Evolutionary conservation across 2,113 vertebrate species (phyloP), one percentile per base, ranked within the genome.

Genomic region (Theristicus caerulescens): DNA sequence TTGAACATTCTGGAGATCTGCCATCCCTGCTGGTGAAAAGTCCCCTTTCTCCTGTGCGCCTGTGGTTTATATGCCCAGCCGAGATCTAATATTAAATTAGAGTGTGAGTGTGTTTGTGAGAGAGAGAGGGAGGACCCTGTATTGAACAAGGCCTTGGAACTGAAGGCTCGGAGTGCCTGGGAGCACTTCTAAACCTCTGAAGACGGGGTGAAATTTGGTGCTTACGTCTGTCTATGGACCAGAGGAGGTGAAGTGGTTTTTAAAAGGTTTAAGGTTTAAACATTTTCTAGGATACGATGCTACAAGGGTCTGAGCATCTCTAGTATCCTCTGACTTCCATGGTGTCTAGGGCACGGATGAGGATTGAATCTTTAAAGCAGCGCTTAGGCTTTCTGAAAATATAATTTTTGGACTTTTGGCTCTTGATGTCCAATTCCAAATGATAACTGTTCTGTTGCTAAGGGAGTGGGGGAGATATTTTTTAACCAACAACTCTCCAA

Each of bases 1-100:
- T 96, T 95, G 93, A 94, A 87, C 95, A 31, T 54, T 76, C 93
- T 97, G 96, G 96, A 96, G 92, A 91, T 82, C 80, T 92, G 97
- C 96, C 97, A 94, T 97, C 72, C 93, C 38, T 57, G 69, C 91
- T 92, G 93, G 61, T 94, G 91, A 76, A 69, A 93, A 93, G 92
- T 91, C 93, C 42, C 57, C n/a, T 36, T 85, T 94, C 90, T 86
- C 83, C 94, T 94, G 36, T 82, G 79, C 42, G 80, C 73, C 92
- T 86, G 64, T 42, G 92, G 95, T 96, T 96, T 78, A 17, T 51
- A 12, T 44, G 57, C 73, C 40, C 52, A 8, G 76, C 62, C 71
- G 8, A 93, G 71, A 65, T 70, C 46, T 82, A 51, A 51, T 61
- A 57, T 34, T 86, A 72, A 82, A 69, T 91, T 73, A 83, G 86